A percentile compares a stretch with the other conserved stretches of the same genome.
Evolutionary conservation across 2,113 vertebrate genomes (phyloP).

Genomic region (Butorides virescens): DNA sequence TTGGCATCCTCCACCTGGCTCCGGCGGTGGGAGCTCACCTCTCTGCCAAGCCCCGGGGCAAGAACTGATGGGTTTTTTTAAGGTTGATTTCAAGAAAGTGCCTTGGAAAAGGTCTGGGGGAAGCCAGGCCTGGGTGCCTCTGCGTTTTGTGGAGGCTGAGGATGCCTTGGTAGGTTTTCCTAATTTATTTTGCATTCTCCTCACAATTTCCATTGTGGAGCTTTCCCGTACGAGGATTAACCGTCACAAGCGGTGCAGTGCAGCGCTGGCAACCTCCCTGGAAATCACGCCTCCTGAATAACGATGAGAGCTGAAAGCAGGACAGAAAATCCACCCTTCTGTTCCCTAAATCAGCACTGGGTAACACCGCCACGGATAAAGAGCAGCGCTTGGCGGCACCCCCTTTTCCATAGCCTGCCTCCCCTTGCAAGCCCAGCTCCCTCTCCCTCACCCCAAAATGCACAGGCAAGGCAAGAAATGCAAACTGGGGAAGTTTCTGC

Average conservation of each 20-base stretch:
- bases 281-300: slow-evolving; percentile 56
- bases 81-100: background rate
- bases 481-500: background rate
- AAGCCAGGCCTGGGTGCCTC: background rate
- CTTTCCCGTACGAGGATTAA: slow-evolving; percentile 12
- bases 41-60: background rate
- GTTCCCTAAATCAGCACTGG: background rate
- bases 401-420: background rate
- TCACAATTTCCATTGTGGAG: slow-evolving; percentile 43
- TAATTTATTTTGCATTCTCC: slow-evolving; percentile 25
- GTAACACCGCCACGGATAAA: background rate
- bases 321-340: slow-evolving; percentile 12
- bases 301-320: slow-evolving; percentile 34
- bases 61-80: background rate
- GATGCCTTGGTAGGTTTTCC: slow-evolving; percentile 35
- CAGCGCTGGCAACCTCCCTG: slow-evolving; percentile 55
- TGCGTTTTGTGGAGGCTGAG: background rate
- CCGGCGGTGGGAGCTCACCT: background rate
- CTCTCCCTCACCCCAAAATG: background rate
- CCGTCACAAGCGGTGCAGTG: slow-evolving; percentile 38
- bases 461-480: background rate
- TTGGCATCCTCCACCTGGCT: background rate
- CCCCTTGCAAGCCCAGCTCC: fast-evolving
- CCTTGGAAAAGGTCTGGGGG: background rate
- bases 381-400: background rate